Conservation (phyloP, 2,888 invertebrate genomes). For the Clepsis dumicolana region DNA sequence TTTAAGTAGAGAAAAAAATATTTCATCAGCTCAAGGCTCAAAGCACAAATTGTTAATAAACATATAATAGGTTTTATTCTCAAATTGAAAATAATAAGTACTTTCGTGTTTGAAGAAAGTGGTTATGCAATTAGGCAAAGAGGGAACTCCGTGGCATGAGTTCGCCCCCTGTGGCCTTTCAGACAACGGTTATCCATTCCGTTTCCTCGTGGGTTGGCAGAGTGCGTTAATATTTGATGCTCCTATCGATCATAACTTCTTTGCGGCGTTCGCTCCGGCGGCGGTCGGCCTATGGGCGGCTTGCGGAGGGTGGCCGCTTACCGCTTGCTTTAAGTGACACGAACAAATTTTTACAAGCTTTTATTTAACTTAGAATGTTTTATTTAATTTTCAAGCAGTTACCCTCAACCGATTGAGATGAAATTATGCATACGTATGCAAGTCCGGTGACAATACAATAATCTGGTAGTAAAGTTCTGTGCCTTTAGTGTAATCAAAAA, state of each 20-base stretch:
- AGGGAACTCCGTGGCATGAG: slow-evolving; percentile 59
- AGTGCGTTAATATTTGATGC: slow-evolving; percentile 81
- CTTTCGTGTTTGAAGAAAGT: slow-evolving; percentile 56
- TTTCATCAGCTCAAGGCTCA: slow-evolving; percentile 16
- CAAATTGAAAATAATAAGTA: slow-evolving; percentile 33
- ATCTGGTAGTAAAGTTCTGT: no score
- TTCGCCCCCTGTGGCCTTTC: slow-evolving; percentile 76
- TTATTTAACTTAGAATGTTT: no score
- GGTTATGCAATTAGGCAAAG: slow-evolving; percentile 67
- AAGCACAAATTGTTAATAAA: slow-evolving; percentile 24
- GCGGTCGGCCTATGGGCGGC: slow-evolving; percentile 46
- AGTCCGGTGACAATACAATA: no score
- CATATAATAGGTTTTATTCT: slow-evolving; percentile 21
- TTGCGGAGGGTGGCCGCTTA: slow-evolving; percentile 21
- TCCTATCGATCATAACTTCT: slow-evolving; percentile 84
- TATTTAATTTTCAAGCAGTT: no score
- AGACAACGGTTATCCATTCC: slow-evolving; percentile 77
- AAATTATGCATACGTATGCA: no score
- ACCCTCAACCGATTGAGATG: no score
- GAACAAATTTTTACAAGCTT: no score
- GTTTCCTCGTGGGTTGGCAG: slow-evolving; percentile 72
- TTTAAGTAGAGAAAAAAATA: no score
- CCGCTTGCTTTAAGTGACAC: no score
- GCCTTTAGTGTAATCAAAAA: no score
- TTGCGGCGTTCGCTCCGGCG: slow-evolving; percentile 57